Evolutionary conservation across 1,140 invertebrate species (phyloP).

Genomic region (honey bee (Apis mellifera)): DNA sequence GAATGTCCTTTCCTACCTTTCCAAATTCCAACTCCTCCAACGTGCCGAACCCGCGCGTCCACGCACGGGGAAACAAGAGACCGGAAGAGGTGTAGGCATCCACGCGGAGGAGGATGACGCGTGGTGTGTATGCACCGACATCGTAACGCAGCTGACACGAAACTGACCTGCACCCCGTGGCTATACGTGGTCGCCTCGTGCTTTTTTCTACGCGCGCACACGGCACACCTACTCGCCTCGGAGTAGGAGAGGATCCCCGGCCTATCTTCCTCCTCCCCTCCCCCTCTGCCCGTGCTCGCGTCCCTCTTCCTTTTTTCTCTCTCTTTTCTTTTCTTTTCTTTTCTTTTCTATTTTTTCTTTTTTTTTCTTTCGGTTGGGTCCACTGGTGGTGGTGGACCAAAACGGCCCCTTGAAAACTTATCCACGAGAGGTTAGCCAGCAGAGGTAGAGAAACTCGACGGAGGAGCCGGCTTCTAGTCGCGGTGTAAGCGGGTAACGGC

Average conservation of each 20-base stretch:
- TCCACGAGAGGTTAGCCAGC: neutral
- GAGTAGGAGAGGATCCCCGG: neutral
- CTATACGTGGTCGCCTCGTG: constrained; percentile 37
- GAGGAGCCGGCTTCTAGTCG: constrained; percentile 43
- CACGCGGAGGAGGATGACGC: constrained; percentile 28
- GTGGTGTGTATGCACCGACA: constrained; percentile 42
- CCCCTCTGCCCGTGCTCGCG: neutral
- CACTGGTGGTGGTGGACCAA: constrained; percentile 29
- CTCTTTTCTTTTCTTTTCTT: constrained; percentile 1
- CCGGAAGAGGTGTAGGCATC: constrained; percentile 5
- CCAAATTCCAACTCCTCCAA: neutral
- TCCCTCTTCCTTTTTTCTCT: no score
- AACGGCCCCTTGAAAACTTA: constrained; percentile 46
- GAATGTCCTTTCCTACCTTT: constrained; percentile 1
- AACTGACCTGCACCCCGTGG: constrained; percentile 67
- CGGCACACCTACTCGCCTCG: constrained; percentile 4
- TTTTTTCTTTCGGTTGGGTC: neutral
- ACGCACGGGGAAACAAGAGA: neutral
- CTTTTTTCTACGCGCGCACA: constrained; percentile 50
- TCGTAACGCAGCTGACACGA: constrained; percentile 65
- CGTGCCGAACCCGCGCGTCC: no score
- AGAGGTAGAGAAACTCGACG: constrained; percentile 32
- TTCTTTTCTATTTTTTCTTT: no score
- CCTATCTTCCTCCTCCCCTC: neutral
- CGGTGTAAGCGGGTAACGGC: constrained; percentile 33